Evolutionary conservation across 2,888 invertebrate genomes (phyloP).

Genomic region (Prostheceraeus crozeri): DNA sequence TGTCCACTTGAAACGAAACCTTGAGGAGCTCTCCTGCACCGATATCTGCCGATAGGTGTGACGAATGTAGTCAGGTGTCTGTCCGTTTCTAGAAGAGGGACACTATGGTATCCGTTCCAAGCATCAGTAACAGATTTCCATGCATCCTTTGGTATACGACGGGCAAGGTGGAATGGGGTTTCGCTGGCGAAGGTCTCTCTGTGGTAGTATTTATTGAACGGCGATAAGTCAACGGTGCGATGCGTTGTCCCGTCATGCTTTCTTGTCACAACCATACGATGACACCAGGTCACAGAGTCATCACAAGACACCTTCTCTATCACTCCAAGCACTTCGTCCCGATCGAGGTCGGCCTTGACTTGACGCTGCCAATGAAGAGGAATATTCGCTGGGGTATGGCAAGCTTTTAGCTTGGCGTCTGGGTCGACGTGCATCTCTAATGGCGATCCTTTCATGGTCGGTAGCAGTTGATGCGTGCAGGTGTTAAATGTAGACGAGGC

Average conservation of each 20-base stretch:
- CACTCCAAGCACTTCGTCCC: constrained; percentile 22
- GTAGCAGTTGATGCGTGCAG: too few species aligned
- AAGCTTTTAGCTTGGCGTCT: too few species aligned
- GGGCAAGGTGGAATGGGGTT: constrained; percentile 39
- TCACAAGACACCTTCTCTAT: constrained; percentile 1
- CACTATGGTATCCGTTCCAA: constrained; percentile 40
- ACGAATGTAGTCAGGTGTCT: constrained; percentile 38
- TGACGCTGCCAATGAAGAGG: constrained; percentile 3
- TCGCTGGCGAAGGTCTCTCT: constrained; percentile 18
- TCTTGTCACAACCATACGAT: constrained; percentile 22
- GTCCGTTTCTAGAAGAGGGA: constrained; percentile 40
- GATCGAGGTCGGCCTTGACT: background rate
- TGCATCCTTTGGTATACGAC: constrained; percentile 38
- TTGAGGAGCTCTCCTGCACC: constrained; percentile 41
- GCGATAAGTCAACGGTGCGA: constrained; percentile 26
- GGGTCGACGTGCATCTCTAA: too few species aligned
- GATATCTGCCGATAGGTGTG: constrained; percentile 39
- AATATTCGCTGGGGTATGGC: background rate
- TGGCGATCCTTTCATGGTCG: too few species aligned
- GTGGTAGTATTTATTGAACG: constrained; percentile 17
- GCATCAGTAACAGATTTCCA: constrained; percentile 41
- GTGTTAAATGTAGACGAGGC: too few species aligned
- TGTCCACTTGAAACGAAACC: constrained; percentile 41
- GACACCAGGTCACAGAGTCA: constrained; percentile 24
- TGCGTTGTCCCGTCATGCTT: constrained; percentile 20